Evolutionary conservation across 2,113 vertebrate species (phyloP).

Genomic region (Gasterosteus aculeatus): DNA sequence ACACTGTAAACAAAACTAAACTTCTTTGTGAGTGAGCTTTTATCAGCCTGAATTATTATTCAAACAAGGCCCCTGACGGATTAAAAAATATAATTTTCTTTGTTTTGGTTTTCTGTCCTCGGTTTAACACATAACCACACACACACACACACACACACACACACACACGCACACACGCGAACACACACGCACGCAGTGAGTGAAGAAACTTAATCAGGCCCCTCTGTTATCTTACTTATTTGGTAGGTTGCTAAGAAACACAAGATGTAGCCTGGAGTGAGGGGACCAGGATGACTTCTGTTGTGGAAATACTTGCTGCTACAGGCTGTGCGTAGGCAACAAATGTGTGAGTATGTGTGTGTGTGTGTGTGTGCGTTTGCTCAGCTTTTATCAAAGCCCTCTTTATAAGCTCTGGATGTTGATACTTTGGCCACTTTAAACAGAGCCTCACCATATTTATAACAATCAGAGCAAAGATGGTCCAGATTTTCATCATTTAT

Average conservation of each 20-base stretch:
- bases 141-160: slow-evolving; percentile 20
- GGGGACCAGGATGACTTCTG: slow-evolving; percentile 57
- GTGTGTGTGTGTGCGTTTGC: slow-evolving; percentile 6
- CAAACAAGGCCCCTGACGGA: slow-evolving; percentile 14
- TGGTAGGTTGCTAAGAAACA: slow-evolving; percentile 72
- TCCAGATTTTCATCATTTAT: slow-evolving; percentile 3
- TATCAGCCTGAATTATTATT: slow-evolving; percentile 32
- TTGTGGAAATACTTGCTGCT: slow-evolving; percentile 68
- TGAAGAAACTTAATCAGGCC: slow-evolving; percentile 49
- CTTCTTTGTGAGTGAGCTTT: slow-evolving; percentile 38
- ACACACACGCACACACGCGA: slow-evolving; percentile 25
- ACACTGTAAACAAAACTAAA: slow-evolving; percentile 40
- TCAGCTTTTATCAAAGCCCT: slow-evolving; percentile 55
- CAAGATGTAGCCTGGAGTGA: slow-evolving; percentile 55
- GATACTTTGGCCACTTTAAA: slow-evolving; percentile 42
- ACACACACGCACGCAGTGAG: slow-evolving; percentile 9
- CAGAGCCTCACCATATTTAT: slow-evolving; percentile 22
- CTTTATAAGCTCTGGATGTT: slow-evolving; percentile 48
- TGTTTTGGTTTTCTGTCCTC: slow-evolving; percentile 19
- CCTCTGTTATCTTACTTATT: slow-evolving; percentile 68
- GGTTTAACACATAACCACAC: slow-evolving; percentile 32
- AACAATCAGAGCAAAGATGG: slow-evolving; percentile 21
- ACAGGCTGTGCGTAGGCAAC: slow-evolving; percentile 43
- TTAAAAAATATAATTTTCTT: slow-evolving; percentile 28
- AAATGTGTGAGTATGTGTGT: slow-evolving; percentile 11